Base-by-base conservation (phyloP, 2,888 invertebrate genomes). In the Yponomeuta sedellus region DNA sequence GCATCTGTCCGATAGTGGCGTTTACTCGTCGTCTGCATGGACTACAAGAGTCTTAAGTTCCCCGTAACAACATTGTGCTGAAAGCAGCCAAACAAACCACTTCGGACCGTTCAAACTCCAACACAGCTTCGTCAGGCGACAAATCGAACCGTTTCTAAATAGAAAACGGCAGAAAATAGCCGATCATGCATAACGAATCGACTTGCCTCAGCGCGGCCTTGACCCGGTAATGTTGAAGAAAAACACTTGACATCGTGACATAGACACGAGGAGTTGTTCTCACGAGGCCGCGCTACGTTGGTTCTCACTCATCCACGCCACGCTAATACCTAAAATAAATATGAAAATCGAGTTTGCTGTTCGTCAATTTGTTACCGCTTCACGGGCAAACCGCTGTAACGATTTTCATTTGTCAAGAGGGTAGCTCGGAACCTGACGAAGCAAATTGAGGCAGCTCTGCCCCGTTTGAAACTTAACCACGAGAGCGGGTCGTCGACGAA, bases 201-300 rank as follows among this genome's bases (percentile, higher is more conserved):
- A 59, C 22, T 52, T 52, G 44, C 44, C 44, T 52, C 44, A 16
- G 44, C 44, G 44, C 73, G 80, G 72, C 88, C 88, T 85, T 88
- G 88, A 88, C 88, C 86, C 75, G 85, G 86, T 85, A 85, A 85
- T 85, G 83, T 79, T 79, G 77, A 78, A 81, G 79, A 83, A 81
- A 77, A 79, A 75, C 75, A 83, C 81, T 80, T 82, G 82, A 83
- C 83, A 84, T 78, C 74, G 79, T 82, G 79, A 81, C 84, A 82
- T 77, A 76, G 70, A 72, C 70, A 68, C 52, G 64, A 64, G 19
- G 19, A 34, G 34, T 64, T 3, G 22, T 61, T 62, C 39, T 34
- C 19, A 39, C 44, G 44, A 52, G 44, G 44, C 44, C 44, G 16
- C 16, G 44, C 44, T 12, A 52, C 44, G 16, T 52, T 4, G 16